Evolutionary conservation across 2,797 vertebrate species (phyloP), one percentile per base, ranked within the genome.

Genomic region (Masticophis lateralis): DNA sequence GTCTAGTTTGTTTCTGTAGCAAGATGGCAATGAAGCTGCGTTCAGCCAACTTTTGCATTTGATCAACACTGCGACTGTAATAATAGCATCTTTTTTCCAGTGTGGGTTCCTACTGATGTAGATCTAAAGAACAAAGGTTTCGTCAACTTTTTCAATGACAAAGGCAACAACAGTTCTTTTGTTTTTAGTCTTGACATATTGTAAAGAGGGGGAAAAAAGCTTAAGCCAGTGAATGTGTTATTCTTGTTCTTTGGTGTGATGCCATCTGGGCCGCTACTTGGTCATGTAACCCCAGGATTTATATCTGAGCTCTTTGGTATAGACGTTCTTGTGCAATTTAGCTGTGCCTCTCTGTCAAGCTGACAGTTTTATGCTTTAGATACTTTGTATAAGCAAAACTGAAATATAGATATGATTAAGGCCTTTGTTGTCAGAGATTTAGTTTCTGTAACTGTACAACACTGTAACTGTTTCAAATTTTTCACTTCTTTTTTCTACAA

Each of bases 401-500:
- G 47, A 37, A 88, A 61, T 60, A 59, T 5, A 20, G 22, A 51
- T 51, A 61, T 51, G 14, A 18, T 56, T 20, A 90, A 16, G 32
- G 32, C 61, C 18, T 63, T 61, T 92, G 16, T 92, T 93, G 87
- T 22, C 69, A 53, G 94, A 92, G 93, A 91, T 56, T 91, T 79
- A 91, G 20, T n/a, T 95, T 93, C 91, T 14, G 11, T 79, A 91
- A 59, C 90, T 1, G 4, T 66, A 92, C 0, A 3, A 18, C 43
- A 93, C 91, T 47, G 12, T 14, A 37, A 37, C 37, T 37, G 7
- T 51, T 86, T 55, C 90, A 57, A 56, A 51, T 91, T 86, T 87
- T 95, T 90, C 92, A 94, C 94, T 93, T 94, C 12, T 94, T 95
- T 94, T 94, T 37, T 59, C 27, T 94, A 47, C 4, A 7, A 51